These are phyloP conservation scores for Campylomormyrus tamandua DNA, from an alignment of 2,113 vertebrate species.

Conservation along the genomic window DNA sequence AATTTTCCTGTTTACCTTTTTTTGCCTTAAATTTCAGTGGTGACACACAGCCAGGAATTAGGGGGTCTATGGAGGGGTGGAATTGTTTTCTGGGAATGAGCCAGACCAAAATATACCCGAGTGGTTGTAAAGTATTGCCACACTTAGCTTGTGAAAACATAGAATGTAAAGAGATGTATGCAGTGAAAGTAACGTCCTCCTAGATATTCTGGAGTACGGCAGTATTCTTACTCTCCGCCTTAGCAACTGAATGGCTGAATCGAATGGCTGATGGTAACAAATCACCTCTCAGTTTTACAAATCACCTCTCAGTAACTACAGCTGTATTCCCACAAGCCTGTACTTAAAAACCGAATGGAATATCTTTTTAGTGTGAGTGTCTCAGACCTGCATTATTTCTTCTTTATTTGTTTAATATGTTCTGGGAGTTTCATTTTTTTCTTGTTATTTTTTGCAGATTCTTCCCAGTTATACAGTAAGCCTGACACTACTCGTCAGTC, in stretches of 20 bases:
- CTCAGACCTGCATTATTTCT: neutral
- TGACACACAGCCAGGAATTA: neutral
- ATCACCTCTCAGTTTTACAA: neutral
- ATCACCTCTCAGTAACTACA: neutral
- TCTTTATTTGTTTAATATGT: neutral
- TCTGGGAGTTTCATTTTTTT: neutral
- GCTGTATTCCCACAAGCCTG: neutral
- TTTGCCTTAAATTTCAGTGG: neutral
- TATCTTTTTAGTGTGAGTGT: neutral
- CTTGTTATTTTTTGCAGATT: neutral
- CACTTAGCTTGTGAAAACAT: neutral
- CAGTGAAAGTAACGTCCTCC: neutral
- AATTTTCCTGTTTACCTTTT: neutral
- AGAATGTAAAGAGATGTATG: neutral
- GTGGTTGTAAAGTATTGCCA: neutral
- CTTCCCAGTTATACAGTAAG: neutral
- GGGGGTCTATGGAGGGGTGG: neutral
- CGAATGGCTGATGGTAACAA: neutral
- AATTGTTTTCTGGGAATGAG: neutral
- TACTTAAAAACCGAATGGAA: neutral
- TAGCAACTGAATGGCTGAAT: neutral
- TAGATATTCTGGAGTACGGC: neutral
- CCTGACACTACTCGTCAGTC: neutral
- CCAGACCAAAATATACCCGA: neutral
- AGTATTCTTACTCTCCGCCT: neutral